phyloP scores from a whole-genome alignment of 2,888 invertebrate species.

The Eurytoma adleriae region DNA sequence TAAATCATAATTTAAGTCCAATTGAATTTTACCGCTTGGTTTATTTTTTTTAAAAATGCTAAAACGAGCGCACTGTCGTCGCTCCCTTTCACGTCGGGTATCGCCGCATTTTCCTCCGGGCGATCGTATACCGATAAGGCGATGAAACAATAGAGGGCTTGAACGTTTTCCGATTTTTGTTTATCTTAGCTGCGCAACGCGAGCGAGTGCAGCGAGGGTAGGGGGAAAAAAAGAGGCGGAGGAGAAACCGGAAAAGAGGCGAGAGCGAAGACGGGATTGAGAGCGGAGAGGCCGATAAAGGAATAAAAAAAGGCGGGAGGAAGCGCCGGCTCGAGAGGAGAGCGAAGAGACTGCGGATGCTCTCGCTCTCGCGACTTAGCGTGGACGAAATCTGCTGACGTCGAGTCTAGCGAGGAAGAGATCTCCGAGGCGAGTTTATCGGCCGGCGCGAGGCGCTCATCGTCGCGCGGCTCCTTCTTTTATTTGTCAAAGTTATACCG shows the following conservation, averaged over 20 bases:
- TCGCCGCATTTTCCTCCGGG: no score
- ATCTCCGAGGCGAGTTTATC: conserved; percentile 53
- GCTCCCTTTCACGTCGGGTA: no score
- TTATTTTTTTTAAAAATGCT: no score
- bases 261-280: neutral
- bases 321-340: conserved; percentile 17
- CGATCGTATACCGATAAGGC: conserved; percentile 30
- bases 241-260: neutral
- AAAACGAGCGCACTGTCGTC: no score
- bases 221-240: neutral
- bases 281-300: conserved; percentile 4
- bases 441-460: conserved; percentile 44
- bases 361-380: conserved; percentile 46
- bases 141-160: conserved; percentile 51
- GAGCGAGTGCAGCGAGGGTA: conserved; percentile 24
- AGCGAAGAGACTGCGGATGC: conserved; percentile 4
- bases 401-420: conserved; percentile 38
- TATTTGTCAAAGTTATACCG: conserved; percentile 56
- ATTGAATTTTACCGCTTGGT: no score
- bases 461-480: conserved; percentile 15
- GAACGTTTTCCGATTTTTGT: conserved; percentile 55
- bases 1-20: no score
- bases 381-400: conserved; percentile 57
- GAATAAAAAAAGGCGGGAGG: conserved; percentile 9
- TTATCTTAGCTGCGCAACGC: conserved; percentile 46